phyloP scores from a whole-genome alignment of 2,113 vertebrate species.

The Phaethornis superciliosus region DNA sequence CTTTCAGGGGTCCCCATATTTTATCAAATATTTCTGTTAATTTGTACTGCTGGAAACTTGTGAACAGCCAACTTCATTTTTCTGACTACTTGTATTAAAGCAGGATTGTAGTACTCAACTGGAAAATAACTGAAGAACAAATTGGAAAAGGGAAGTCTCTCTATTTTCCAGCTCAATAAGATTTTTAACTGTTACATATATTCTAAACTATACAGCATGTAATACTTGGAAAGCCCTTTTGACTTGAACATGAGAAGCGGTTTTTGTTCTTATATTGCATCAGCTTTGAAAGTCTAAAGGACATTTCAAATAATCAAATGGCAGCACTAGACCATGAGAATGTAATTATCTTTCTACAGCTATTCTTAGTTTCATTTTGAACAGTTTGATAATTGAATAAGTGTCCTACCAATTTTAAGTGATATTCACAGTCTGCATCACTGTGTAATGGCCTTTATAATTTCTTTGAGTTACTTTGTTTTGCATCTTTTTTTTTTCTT shows the following conservation, averaged over 20 bases:
- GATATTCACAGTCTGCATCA: constrained; percentile 18
- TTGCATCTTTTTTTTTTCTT: neutral
- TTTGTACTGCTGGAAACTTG: constrained; percentile 22
- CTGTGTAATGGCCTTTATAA: constrained; percentile 2
- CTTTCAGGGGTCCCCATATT: neutral
- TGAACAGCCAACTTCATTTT: constrained; percentile 11
- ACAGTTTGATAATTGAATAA: constrained; percentile 65
- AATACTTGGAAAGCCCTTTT: constrained; percentile 66
- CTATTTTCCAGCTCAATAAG: constrained; percentile 76
- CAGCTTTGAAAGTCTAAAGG: constrained; percentile 48
- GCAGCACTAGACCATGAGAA: constrained; percentile 47
- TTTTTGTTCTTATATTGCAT: constrained; percentile 50
- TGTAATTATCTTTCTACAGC: constrained; percentile 58
- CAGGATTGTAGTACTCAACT: constrained; percentile 41
- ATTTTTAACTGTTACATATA: constrained; percentile 72
- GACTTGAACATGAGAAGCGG: constrained; percentile 45
- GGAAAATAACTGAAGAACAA: constrained; percentile 71
- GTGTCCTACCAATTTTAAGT: neutral
- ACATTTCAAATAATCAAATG: constrained; percentile 65
- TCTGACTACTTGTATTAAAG: constrained; percentile 25
- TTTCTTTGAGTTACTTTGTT: constrained; percentile 23
- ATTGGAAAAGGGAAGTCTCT: constrained; percentile 53
- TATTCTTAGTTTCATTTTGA: constrained; percentile 60
- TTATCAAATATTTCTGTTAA: neutral
- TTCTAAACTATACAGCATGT: constrained; percentile 58